Evolutionary conservation across 1,140 invertebrate species (phyloP), one percentile per base, ranked within the genome.

Genomic region (Carcinoscorpius rotundicauda): DNA sequence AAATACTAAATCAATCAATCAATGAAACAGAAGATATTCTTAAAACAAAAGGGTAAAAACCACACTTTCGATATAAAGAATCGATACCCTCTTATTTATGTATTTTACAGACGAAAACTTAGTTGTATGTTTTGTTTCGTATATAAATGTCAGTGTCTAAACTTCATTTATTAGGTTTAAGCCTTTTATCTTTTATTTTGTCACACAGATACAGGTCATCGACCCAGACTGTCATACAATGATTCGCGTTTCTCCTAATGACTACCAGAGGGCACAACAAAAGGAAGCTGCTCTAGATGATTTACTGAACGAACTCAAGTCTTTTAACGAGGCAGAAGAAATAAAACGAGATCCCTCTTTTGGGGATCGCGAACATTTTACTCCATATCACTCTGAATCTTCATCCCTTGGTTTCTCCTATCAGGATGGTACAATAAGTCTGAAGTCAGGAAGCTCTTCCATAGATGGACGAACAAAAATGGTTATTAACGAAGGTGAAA

Each of bases 271-370:
- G 48, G 58, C 64, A 53, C 62, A 63, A 48, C 82, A 77, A 82
- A 79, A 85, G 82, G 88, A 92, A 85, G 93, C 91, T 85, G 87
- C 89, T 84, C 88, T 93, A 86, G 90, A 93, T 86, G 87, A 88
- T 85, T 78, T 94, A 86, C 77, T 94, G 89, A 89, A 92, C 75
- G 91, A 94, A 77, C 81, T 93, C 62, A 87, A 92, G 76, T 91
- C 88, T 6, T 90, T 91, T 62, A 69, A 63, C 52, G 61, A 61
- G 10, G 61, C 64, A 4, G 68, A 51, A 49, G 64, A 66, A 56
- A 29, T 51, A 9, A 66, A 64, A 51, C 50, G 68, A 48, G 68
- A 69, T 56, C 61, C 63, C 62, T 66, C 66, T 10, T 64, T 64
- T 11, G 68, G 68, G 48, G 48, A 64, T n/a, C 58, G 63, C 6